phyloP scores from a whole-genome alignment of 1,140 invertebrate species.

The Calliphora vicina region DNA sequence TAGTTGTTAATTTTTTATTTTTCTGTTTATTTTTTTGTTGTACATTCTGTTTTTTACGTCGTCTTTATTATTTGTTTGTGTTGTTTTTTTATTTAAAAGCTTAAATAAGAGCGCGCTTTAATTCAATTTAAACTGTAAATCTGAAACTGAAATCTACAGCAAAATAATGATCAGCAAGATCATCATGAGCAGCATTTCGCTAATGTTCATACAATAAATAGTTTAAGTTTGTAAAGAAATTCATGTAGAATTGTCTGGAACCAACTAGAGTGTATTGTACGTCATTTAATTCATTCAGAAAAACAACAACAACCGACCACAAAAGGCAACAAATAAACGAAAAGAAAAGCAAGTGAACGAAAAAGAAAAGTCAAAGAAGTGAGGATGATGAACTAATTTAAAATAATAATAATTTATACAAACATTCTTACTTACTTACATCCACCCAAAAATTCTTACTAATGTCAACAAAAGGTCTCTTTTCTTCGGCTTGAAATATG shows the following conservation, averaged over 20 bases:
- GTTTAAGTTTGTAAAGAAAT: not conserved
- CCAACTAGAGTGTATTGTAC: not conserved
- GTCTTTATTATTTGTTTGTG: not conserved
- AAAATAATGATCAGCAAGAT: too few species aligned
- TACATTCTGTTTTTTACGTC: not conserved
- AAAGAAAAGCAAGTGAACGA: too few species aligned
- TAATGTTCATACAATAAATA: too few species aligned
- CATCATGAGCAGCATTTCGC: too few species aligned
- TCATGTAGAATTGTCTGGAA: not conserved
- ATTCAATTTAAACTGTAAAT: constrained; percentile 31
- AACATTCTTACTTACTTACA: not conserved
- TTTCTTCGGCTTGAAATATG: not conserved
- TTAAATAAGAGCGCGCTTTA: constrained; percentile 31
- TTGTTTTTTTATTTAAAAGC: not conserved
- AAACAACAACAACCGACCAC: too few species aligned
- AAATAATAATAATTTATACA: not conserved
- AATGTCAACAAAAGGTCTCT: not conserved
- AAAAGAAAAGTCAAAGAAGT: not conserved
- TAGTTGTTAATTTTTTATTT: not conserved
- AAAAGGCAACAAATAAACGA: not conserved
- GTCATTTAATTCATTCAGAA: not conserved
- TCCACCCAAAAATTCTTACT: not conserved
- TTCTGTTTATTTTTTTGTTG: not conserved
- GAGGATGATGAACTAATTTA: constrained; percentile 11
- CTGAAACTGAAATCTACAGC: not conserved